phyloP scores from a whole-genome alignment of 2,888 invertebrate genomes.

The Polydrusus tereticollis region DNA sequence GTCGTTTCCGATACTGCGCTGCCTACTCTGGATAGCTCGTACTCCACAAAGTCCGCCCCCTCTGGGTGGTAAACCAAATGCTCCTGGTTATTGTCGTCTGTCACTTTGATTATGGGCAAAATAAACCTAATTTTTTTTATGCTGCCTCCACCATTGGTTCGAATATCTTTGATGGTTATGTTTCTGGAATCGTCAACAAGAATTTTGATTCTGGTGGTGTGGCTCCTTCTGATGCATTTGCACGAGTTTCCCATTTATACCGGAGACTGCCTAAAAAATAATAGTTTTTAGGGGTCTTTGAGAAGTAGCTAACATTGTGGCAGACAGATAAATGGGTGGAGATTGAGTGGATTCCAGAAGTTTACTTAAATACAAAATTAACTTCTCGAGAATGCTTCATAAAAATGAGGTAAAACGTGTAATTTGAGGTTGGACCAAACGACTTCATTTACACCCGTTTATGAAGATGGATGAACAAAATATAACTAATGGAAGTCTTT shows the following conservation, averaged over 20 bases:
- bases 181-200: slow-evolving; percentile 38
- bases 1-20: background rate
- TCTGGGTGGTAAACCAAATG: slow-evolving; percentile 21
- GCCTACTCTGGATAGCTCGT: background rate
- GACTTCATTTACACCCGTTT: too few relatives aligned
- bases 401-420: too few relatives aligned
- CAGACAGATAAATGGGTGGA: too few relatives aligned
- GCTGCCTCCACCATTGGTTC: slow-evolving; percentile 30
- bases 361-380: too few relatives aligned
- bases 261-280: background rate
- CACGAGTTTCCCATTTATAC: slow-evolving; percentile 35
- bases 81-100: slow-evolving; percentile 46
- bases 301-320: too few relatives aligned
- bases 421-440: too few relatives aligned
- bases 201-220: slow-evolving; percentile 38
- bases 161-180: slow-evolving; percentile 39
- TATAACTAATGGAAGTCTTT: too few relatives aligned
- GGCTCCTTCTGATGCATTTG: background rate
- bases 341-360: too few relatives aligned
- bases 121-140: slow-evolving; percentile 44
- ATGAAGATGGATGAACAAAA: too few relatives aligned
- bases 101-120: slow-evolving; percentile 50
- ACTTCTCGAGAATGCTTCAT: too few relatives aligned
- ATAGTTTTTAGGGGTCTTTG: too few relatives aligned
- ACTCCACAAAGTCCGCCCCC: background rate